Evolutionary conservation across 2,888 invertebrate genomes (phyloP).

Genomic region (Glyphotaelius pellucidus): DNA sequence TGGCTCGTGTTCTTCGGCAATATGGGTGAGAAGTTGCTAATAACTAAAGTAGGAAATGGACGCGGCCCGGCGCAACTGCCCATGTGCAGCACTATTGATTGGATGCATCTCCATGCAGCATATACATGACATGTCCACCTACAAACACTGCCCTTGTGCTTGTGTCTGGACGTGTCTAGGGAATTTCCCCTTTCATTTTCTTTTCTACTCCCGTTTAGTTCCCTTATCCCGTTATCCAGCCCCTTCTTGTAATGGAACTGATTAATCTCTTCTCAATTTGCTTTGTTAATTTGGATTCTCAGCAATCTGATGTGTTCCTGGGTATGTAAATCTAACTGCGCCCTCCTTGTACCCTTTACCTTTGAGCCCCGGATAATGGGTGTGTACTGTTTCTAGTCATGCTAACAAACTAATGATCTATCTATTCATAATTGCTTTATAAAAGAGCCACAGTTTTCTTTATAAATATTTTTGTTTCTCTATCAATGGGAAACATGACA

Average conservation of each 20-base stretch:
- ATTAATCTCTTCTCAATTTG: constrained; percentile 9
- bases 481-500: not conserved
- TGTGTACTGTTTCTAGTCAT: not conserved
- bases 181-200: not conserved
- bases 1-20: not conserved
- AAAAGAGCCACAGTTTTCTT: not conserved
- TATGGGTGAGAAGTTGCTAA: constrained; percentile 15
- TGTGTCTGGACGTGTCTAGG: not conserved
- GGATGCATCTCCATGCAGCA: constrained; percentile 1
- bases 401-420: not conserved
- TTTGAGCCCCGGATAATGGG: not conserved
- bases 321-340: constrained; percentile 4
- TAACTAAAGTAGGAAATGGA: not conserved
- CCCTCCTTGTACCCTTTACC: not conserved
- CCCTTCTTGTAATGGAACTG: not conserved
- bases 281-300: not conserved
- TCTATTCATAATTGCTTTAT: not conserved
- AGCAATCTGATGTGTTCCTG: not conserved
- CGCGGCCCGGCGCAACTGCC: no score
- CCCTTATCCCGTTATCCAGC: not conserved
- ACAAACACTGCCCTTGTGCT: not conserved
- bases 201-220: not conserved
- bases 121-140: not conserved
- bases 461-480: not conserved
- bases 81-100: constrained; percentile 24